Percentiles rank a stretch among this genome's conserved stretches.
phyloP scores from a whole-genome alignment of 2,888 invertebrate genomes.

The Euspilapteryx auroguttella region DNA sequence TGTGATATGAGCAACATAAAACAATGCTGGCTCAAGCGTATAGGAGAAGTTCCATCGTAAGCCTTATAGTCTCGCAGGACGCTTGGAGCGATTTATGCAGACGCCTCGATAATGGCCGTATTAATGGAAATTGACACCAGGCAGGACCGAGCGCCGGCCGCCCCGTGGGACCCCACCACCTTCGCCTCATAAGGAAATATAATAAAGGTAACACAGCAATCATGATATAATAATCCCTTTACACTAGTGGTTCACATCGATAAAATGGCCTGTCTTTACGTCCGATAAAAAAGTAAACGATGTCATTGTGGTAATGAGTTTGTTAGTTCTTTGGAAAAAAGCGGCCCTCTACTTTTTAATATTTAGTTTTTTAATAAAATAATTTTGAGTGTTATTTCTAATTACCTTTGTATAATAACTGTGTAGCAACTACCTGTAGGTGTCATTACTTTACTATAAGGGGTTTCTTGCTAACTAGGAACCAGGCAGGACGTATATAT shows the following conservation, averaged over 20 bases:
- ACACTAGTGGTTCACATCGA: too few species aligned
- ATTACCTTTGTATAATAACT: too few species aligned
- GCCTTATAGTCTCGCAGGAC: constrained; percentile 9
- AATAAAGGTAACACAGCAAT: constrained; percentile 46
- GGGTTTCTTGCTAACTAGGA: too few species aligned
- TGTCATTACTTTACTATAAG: too few species aligned
- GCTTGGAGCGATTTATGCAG: constrained; percentile 41
- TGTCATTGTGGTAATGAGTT: too few species aligned
- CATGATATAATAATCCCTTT: constrained; percentile 42
- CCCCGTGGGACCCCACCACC: constrained; percentile 22
- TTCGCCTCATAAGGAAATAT: constrained; percentile 36
- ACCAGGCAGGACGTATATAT: too few species aligned
- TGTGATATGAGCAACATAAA: too few species aligned
- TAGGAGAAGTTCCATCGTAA: constrained; percentile 3
- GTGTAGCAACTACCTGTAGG: too few species aligned
- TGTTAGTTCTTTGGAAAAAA: too few species aligned
- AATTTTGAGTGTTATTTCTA: background rate
- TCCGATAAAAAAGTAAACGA: constrained; percentile 20
- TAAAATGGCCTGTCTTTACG: constrained; percentile 25
- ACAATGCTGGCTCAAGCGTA: too few species aligned
- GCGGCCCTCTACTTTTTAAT: background rate
- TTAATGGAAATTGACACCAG: constrained; percentile 53
- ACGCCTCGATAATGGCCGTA: constrained; percentile 36
- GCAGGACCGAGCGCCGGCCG: constrained; percentile 16
- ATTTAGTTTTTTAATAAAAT: background rate